Base-by-base conservation (phyloP, 1,140 invertebrate species). In the Nebria ingens region DNA sequence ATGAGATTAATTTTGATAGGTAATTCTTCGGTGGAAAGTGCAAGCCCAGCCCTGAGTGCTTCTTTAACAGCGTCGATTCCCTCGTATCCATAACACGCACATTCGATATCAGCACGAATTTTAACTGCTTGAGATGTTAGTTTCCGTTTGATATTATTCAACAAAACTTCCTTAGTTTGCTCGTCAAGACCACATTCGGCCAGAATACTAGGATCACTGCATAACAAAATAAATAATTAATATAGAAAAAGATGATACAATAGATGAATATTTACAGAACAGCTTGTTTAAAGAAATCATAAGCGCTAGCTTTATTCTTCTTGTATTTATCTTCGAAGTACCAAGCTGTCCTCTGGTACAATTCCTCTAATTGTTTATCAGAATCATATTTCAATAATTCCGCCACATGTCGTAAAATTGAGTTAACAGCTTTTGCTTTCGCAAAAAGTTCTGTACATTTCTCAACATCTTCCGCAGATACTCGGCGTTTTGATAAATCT, bases 1-100 rank as follows among this genome's bases (percentile, higher is more conserved):
- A 99, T 98, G 51, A 99, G 75, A 76, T 99, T 99, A 63, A 99
- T 99, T 75, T 97, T 97, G 60, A 99, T 95, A 4, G 93, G 93
- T 74, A 98, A 83, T 60, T 93, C 89, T 64, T 90, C 86, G 4
- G 91, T 96, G 2, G 94, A 96, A 34, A 93, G 78, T 51, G 87
- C 84, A n/a, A 99, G 80, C 2, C 97, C 97, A 68, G 90, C 81
- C 71, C 84, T 89, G 2, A 99, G 74, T 0, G 97, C 94, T 56
- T 85, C 78, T 73, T 98, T 98, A 0, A 99, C 95, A 34, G 97
- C 97, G 79, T 99, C 96, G 64, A 99, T 97, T 21, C 97, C 97
- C 73, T 99, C 96, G 68, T 97, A 98, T 2, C 91, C 94, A 68
- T 97, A 99, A 74, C 96, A 99, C 0, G 94, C 93, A 62, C 97